Conservation (phyloP, 37 sponge, comb jelly and placozoan species). For the Lycopodina hypogea region DNA sequence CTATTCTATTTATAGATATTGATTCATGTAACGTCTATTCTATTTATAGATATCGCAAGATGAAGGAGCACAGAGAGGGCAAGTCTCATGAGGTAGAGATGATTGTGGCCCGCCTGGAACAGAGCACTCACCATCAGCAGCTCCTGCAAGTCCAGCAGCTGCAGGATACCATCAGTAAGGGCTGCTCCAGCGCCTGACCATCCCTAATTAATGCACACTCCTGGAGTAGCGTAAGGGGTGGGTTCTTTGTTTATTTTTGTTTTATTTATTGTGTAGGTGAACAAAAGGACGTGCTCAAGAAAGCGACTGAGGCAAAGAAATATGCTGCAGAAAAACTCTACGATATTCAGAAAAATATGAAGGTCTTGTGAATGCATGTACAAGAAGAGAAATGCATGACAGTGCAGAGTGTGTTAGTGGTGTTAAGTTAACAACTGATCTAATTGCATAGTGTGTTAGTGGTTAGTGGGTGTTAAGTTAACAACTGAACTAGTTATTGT, state of each 20-base stretch:
- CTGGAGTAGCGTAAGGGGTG: not conserved
- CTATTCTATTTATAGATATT: too few species aligned
- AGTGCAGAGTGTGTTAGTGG: too few species aligned
- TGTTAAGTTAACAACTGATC: too few species aligned
- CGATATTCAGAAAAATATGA: conserved; percentile 79
- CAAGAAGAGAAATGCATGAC: too few species aligned
- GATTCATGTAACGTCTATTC: too few species aligned
- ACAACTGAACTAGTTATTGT: too few species aligned
- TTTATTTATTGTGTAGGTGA: conserved; percentile 29
- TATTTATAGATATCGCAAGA: conserved; percentile 61
- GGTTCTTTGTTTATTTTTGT: not conserved
- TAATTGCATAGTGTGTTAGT: too few species aligned
- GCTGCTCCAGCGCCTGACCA: not conserved
- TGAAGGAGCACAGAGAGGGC: conserved; percentile 70
- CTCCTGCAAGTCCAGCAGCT: conserved; percentile 68
- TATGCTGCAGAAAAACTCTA: conserved; percentile 40
- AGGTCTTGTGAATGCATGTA: too few species aligned
- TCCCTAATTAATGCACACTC: not conserved
- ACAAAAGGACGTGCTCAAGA: conserved; percentile 61
- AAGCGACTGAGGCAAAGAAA: conserved; percentile 49
- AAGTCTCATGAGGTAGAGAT: conserved; percentile 73
- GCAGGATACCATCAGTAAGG: conserved; percentile 66
- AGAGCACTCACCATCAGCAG: conserved; percentile 89
- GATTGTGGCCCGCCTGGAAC: conserved; percentile 66
- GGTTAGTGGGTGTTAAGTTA: too few species aligned